Base-by-base conservation (phyloP, 2,113 vertebrate species). In the Abramis brama region DNA sequence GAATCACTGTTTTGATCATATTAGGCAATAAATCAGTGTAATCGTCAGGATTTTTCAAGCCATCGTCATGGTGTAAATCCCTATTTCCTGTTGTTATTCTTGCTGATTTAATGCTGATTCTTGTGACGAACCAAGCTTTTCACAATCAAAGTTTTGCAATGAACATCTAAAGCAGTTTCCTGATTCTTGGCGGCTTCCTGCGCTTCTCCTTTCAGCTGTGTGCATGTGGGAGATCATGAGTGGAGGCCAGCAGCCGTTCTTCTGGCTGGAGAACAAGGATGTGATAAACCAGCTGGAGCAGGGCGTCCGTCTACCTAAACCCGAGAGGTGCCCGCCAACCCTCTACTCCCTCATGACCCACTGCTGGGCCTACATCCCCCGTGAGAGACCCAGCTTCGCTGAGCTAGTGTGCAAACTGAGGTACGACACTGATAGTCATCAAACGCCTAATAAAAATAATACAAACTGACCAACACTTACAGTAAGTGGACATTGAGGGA, bases 221-320 rank as follows among this genome's bases (percentile, higher is more conserved):
- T 99, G 97, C 87, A 96, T 98, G 95, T 99, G 98, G 98, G 98
- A 99, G 94, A 97, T 98, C 89, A 96, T 99, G 91, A 99, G 98
- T 87, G 91, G 95, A 30, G 97, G 96, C 45, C 95, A 99, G 90
- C 99, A 99, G 94, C 98, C 98, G 1, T 99, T 99, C 91, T 97
- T 97, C 92, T 98, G 98, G 84, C 94, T 99, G 93, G 98, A 99
- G 92, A 99, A 99, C 90, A 97, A 98, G 1, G 97, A 99, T 77
- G 98, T 99, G 92, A 99, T 99, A 80, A 95, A 95, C 84, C 95
- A 97, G 70, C 97, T 99, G 66, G 98, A 99, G 92, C 95, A 96
- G 0, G 98, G 98, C 0, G 92, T 97, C 79, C 94, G 98, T 62
- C 94, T 99, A 86, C 97, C 97, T 21, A 98, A 97, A 93, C 98